Evolutionary conservation across 2,888 invertebrate genomes (phyloP), one percentile per base, ranked within the genome.

Genomic region (Hydroisotoma schaefferi): DNA sequence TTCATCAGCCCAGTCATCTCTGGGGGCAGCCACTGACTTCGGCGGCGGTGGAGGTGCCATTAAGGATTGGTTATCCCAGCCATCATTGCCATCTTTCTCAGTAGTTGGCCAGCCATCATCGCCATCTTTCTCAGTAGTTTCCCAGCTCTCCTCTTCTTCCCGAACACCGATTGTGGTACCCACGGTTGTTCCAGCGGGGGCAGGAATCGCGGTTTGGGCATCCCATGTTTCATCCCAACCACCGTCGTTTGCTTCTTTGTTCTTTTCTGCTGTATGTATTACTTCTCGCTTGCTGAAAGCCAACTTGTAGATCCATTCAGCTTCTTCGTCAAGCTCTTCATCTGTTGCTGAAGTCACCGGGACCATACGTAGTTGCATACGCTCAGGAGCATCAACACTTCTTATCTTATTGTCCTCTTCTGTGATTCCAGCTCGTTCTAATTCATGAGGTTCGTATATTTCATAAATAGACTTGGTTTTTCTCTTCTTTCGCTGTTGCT

Each of bases 291-390:
- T 88, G 70, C 86, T 84, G 79, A 98, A 98, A 0, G 93, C 95
- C 75, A 90, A 89, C 72, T 90, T 89, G 77, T 92, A 94, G 68
- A 99, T 95, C 99, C 99, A 99, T 73, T 94, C 90, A 0, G 98
- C 90, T 76, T 99, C 99, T 56, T 91, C 88, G 55, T 93, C 90
- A 40, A 98, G 76, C 76, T 99, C 98, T 0, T 85, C 85, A 74
- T 91, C 90, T 0, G 86, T 82, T 0, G 90, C 89, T 0, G 89
- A 78, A 0, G 88, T 88, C 2, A 95, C 87, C 0, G 94, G 93
- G 43, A 93, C 85, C 73, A 88, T 86, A 1, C 97, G 84, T 55
- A 94, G 80, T 79, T 94, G 90, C 87, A 94, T 92, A 12, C 94
- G 84, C 78, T 97, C 95, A 0, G 92, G 93, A 64, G 91, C 84